phyloP scores from a whole-genome alignment of 2,113 vertebrate genomes.

The Loxodonta africana region DNA sequence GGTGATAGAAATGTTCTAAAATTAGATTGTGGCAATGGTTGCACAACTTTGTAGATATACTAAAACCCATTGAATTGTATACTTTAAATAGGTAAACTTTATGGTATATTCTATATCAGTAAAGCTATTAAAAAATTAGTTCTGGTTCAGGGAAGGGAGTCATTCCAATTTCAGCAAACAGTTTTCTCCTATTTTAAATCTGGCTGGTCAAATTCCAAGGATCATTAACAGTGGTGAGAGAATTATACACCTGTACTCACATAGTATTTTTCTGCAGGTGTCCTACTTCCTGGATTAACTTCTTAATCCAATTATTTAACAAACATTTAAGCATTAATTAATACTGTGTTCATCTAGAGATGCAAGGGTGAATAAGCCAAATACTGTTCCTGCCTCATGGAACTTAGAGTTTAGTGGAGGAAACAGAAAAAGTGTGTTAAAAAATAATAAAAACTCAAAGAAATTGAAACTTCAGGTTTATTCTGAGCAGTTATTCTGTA shows the following conservation, averaged over 20 bases:
- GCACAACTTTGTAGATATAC: not conserved
- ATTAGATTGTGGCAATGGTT: not conserved
- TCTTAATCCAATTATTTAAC: slow-evolving; percentile 46
- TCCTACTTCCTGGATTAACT: not conserved
- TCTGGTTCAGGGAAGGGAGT: not conserved
- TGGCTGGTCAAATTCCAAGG: slow-evolving; percentile 53
- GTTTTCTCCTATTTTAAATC: slow-evolving; percentile 36
- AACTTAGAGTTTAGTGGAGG: not conserved
- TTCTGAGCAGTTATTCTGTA: too few relatives aligned
- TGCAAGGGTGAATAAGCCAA: not conserved
- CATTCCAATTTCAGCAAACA: not conserved
- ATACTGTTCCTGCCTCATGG: not conserved
- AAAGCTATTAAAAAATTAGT: slow-evolving; percentile 54
- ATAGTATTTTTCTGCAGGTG: not conserved
- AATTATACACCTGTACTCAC: not conserved
- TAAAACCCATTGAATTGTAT: not conserved
- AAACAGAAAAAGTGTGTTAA: too few relatives aligned
- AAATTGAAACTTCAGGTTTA: too few relatives aligned
- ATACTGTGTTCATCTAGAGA: not conserved
- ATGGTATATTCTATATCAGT: not conserved
- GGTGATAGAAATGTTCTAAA: not conserved
- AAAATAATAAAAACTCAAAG: too few relatives aligned
- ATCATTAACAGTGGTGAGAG: not conserved
- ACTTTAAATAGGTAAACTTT: too few relatives aligned
- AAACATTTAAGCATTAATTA: slow-evolving; percentile 57